Base-by-base conservation (phyloP, 2,888 invertebrate genomes). In the Gandaritis pyraliata region DNA sequence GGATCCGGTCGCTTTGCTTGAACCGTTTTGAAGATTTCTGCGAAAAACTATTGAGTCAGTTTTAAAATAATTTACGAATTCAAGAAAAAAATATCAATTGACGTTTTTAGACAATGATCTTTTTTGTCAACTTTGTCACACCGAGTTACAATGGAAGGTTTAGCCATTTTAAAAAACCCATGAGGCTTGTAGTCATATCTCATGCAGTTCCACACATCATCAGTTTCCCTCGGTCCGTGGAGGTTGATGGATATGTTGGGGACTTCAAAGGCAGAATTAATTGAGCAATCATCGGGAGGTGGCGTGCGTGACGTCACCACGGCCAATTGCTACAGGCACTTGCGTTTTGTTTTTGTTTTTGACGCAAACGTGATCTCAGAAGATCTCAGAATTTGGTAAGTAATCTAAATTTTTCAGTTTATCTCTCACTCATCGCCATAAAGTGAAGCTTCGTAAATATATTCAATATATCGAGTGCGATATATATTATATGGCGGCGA, bases 211-310 rank as follows among this genome's bases (percentile, higher is more conserved):
- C 39, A 61, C 63, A 58, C 54, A 48, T 61, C 58, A 61, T 64
- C 54, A 48, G 47, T 29, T 55, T 15, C 41, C 45, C 30, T 33
- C 33, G 46, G 29, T 13, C 43, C 64, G 39, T 47, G 38, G 47
- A 56, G 18, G 48, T 39, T 57, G 57, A 57, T 62, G 60, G 58
- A 68, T 72, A 72, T 68, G 41, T 46, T 48, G 2, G 15, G 47
- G 48, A 87, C 87, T 80, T 88, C 88, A 89, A 89, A 88, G 82
- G 78, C 73, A 77, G 74, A 76, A 80, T 83, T 83, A 86, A 88
- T 87, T 85, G 85, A 84, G 83, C 84, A 81, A 78, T 77, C 77
- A 80, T 72, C 72, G 77, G 69, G 58, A 74, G 80, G 76, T 76
- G 72, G 73, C 71, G 72, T 66, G 73, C 63, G 72, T 84, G 78